Percentiles rank a stretch among this genome's conserved stretches.
Conservation (phyloP, 2,888 invertebrate genomes). For the Papilio demoleus region DNA sequence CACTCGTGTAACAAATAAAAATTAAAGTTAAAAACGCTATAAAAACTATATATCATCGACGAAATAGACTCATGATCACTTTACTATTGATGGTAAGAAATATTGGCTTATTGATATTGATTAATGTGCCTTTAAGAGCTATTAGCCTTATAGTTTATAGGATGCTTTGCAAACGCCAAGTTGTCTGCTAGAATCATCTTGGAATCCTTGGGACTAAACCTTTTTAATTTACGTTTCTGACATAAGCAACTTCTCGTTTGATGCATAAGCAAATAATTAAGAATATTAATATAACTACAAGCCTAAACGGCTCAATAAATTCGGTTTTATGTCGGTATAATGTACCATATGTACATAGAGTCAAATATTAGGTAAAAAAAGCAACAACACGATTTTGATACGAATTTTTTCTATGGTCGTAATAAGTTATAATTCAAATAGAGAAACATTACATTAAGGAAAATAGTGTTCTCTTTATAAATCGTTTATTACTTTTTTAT, state of each 20-base stretch:
- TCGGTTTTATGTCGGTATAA: too few relatives aligned
- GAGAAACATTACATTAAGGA: conserved; percentile 69
- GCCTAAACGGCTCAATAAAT: neutral
- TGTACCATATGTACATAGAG: too few relatives aligned
- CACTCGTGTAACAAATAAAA: neutral
- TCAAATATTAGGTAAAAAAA: too few relatives aligned
- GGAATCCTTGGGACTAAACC: neutral
- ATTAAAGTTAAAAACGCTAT: conserved; percentile 8
- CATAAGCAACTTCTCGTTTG: neutral
- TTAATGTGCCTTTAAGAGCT: neutral
- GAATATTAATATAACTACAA: too few relatives aligned
- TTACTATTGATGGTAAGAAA: conserved; percentile 6
- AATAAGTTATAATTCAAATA: neutral
- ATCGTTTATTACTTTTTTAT: conserved; percentile 47
- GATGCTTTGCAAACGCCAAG: neutral
- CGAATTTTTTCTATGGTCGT: too few relatives aligned
- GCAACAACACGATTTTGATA: too few relatives aligned
- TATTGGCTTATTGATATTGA: conserved; percentile 21
- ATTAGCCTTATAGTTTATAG: neutral
- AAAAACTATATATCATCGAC: conserved; percentile 6
- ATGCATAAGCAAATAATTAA: neutral
- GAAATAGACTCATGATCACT: neutral
- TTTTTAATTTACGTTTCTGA: neutral
- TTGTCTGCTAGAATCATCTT: neutral
- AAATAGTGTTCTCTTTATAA: conserved; percentile 63